A percentile compares a stretch with the other conserved stretches of the same genome.
Conservation (phyloP, 1,140 invertebrate species). For the Papilio machaon region DNA sequence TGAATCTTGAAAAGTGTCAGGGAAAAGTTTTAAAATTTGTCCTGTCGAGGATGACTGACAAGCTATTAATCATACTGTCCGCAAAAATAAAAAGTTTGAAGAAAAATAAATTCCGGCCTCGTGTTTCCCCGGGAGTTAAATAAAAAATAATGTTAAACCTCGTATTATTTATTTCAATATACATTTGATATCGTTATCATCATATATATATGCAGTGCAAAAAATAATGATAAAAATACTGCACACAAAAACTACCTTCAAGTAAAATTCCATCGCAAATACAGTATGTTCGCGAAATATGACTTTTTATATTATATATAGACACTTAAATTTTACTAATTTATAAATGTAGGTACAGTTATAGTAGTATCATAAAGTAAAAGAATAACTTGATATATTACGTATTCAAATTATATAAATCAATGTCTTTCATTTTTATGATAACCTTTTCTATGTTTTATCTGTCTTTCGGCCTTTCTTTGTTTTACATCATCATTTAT, state of each 20-base stretch:
- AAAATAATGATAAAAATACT: too few species aligned
- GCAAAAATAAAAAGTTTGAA: constrained; percentile 45
- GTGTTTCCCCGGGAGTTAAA: background rate
- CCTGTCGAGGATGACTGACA: constrained; percentile 57
- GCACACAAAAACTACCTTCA: too few species aligned
- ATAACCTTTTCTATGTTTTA: background rate
- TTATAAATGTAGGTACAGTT: too few species aligned
- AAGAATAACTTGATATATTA: background rate
- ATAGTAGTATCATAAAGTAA: background rate
- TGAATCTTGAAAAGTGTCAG: constrained; percentile 44
- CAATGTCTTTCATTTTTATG: background rate
- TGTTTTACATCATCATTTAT: background rate
- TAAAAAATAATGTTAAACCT: background rate
- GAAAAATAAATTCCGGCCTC: constrained; percentile 32
- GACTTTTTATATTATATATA: too few species aligned
- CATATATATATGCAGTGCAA: too few species aligned
- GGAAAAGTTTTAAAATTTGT: constrained; percentile 62
- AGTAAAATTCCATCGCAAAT: too few species aligned
- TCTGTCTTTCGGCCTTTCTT: background rate
- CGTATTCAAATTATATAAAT: background rate
- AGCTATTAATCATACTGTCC: constrained; percentile 69
- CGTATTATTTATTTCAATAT: background rate
- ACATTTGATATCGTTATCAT: background rate
- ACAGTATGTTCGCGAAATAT: too few species aligned
- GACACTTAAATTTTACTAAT: background rate